These are phyloP conservation scores for Limnephilus lunatus DNA, from an alignment of 2,888 invertebrate genomes.

Conservation along the genomic window DNA sequence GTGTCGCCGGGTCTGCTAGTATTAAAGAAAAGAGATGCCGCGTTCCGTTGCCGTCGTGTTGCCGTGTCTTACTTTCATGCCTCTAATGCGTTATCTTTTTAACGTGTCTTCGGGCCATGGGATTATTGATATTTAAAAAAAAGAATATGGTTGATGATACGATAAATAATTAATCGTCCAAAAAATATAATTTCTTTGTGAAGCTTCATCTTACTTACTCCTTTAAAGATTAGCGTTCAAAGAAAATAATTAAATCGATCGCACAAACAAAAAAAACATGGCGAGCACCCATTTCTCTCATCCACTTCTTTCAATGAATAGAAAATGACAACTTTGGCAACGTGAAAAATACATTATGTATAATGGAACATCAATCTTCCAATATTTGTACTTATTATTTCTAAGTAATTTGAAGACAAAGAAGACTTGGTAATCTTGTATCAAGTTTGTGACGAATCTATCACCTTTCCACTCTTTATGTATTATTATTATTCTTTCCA, in stretches of 20 bases:
- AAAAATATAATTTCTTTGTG: not conserved
- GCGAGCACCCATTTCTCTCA: not conserved
- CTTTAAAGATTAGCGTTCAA: not conserved
- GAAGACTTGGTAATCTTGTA: conserved; percentile 2
- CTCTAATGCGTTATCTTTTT: too few relatives aligned
- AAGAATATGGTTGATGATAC: not conserved
- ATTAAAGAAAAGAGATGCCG: too few relatives aligned
- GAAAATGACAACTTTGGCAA: not conserved
- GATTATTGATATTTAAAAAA: not conserved
- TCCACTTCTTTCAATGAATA: not conserved
- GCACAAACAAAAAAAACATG: not conserved
- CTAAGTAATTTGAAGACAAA: not conserved
- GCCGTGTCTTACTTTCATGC: too few relatives aligned
- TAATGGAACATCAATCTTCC: not conserved
- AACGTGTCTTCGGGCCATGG: not conserved
- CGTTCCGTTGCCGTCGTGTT: too few relatives aligned
- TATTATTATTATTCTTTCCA: not conserved
- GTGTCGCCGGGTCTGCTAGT: too few relatives aligned
- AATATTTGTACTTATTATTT: not conserved
- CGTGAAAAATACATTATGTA: not conserved
- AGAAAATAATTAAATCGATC: not conserved
- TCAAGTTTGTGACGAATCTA: not conserved
- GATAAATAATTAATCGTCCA: not conserved
- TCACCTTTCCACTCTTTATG: conserved; percentile 2
- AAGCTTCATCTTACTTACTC: not conserved